These are phyloP conservation scores for Xenus cinereus DNA, from an alignment of 2,113 vertebrate species.

Conservation along the genomic window DNA sequence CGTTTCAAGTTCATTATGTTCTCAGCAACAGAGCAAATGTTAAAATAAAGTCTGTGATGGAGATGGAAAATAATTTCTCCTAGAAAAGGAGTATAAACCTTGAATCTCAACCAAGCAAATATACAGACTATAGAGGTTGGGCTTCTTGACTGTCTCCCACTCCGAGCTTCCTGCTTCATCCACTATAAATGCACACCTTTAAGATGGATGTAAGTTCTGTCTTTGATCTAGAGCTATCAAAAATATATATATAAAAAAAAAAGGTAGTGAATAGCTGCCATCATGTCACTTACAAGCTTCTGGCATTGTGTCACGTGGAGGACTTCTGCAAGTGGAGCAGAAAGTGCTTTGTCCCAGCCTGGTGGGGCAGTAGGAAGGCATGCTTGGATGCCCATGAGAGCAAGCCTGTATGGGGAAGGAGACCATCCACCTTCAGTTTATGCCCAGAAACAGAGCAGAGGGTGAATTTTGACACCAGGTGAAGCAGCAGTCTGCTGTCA, in stretches of 20 bases:
- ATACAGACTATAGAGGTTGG: rapidly evolving
- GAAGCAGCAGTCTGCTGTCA: neutral
- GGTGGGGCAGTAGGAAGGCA: neutral
- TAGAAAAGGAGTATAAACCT: neutral
- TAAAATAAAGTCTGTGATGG: neutral
- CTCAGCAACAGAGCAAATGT: neutral
- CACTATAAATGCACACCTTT: neutral
- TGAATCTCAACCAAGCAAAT: neutral
- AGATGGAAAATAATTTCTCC: neutral
- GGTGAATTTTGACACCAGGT: neutral
- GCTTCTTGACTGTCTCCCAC: neutral
- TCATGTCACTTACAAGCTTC: neutral
- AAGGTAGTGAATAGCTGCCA: neutral
- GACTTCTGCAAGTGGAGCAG: neutral
- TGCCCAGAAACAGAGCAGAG: neutral
- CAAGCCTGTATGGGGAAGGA: neutral
- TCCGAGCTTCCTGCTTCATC: neutral
- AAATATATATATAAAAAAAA: neutral
- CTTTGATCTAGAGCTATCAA: neutral
- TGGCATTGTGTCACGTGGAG: neutral
- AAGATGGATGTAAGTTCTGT: neutral
- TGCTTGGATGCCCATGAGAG: neutral
- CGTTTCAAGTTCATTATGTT: neutral
- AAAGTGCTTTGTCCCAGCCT: neutral
- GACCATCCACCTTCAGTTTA: rapidly evolving